Evolutionary conservation across 2,888 invertebrate species (phyloP), one percentile per base, ranked within the genome.

Genomic region (Orchestes rusci): DNA sequence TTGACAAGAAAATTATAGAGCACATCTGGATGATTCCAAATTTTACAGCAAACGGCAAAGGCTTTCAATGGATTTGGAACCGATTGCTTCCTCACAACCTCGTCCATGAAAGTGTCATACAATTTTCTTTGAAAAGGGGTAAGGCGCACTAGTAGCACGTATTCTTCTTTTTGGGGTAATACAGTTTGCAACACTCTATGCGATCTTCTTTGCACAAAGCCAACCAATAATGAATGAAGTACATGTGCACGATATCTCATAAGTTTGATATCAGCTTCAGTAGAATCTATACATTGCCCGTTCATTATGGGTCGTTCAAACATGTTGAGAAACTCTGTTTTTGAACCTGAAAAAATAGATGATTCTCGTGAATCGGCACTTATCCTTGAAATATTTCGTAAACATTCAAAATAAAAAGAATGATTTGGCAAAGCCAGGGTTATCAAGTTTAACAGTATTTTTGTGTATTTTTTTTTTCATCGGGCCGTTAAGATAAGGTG

Each of bases 251-350:
- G 46, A 62, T 92, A 93, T 38, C 93, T 73, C 93, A 99, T 97
- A 8, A 97, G 71, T 56, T 91, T 77, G 48, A 91, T 86, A 65
- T 99, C 99, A 56, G 88, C 82, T 0, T 90, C 88, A 0, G 96
- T 97, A 13, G 93, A 94, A 68, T 99, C 97, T 27, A 91, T 86
- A 68, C 96, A 97, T 69, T 96, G 96, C 0, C 97, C 99, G 66
- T 97, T 97, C 69, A 91, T 93, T 57, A 99, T 99, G 0, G 99
- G 99, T 10, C 95, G 75, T 65, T 97, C 97, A 66, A 99, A 99
- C 94, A 96, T 96, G 66, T 96, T 95, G 61, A 89, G 86, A 67
- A 99, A 99, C 68, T 97, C 95, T 0, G 92, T 90, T 67, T 94
- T 92, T 16, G 90, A 90, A 46, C 50, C 50, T 50, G 17, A 16